These are phyloP conservation scores for Caenorhabditis uteleia DNA, from an alignment of 2,888 invertebrate species.

Conservation along the genomic window DNA sequence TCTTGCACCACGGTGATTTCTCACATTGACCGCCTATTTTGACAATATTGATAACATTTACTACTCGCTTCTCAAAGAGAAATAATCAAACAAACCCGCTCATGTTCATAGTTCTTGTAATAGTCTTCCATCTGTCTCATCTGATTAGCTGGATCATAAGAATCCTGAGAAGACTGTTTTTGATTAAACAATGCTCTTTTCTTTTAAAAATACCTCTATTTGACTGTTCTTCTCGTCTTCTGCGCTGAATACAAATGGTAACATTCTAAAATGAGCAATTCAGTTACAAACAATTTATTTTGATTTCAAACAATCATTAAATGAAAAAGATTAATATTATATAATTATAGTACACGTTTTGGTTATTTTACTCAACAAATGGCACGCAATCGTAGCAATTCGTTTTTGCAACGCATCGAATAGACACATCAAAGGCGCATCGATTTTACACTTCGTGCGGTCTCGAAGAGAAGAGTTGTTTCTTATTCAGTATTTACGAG, in stretches of 20 bases:
- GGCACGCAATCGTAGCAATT: too few relatives aligned
- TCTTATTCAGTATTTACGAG: neutral
- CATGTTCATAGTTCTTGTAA: slow-evolving; percentile 25
- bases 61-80: too few relatives aligned
- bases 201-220: neutral
- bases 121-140: slow-evolving; percentile 16
- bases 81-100: slow-evolving; percentile 18
- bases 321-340: too few relatives aligned
- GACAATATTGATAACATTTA: neutral
- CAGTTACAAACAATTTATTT: too few relatives aligned
- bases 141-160: slow-evolving; percentile 11
- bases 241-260: slow-evolving; percentile 34
- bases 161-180: neutral
- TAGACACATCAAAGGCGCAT: slow-evolving; percentile 16
- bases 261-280: too few relatives aligned
- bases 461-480: slow-evolving; percentile 29
- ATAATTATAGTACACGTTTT: too few relatives aligned
- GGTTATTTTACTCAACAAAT: too few relatives aligned
- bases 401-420: too few relatives aligned
- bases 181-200: neutral
- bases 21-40: neutral
- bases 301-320: too few relatives aligned
- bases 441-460: neutral
- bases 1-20: neutral
- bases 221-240: slow-evolving; percentile 18